Evolutionary conservation across 2,797 vertebrate genomes (phyloP).

Genomic region (Argentina silus): DNA sequence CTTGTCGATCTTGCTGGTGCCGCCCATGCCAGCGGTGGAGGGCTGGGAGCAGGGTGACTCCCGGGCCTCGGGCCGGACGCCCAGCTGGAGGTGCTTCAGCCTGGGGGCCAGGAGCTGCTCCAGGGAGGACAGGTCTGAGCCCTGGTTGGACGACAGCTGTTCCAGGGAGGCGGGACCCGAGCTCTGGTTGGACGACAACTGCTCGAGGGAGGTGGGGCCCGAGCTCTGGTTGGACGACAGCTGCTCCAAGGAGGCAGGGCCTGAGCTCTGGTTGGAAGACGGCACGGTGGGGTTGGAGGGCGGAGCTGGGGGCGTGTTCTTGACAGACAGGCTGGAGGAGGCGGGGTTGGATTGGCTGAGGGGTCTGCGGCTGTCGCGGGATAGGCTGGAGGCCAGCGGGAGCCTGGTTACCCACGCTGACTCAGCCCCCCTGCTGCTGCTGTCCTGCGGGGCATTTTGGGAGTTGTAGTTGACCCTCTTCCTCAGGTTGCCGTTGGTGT

Average conservation of each 20-base stretch:
- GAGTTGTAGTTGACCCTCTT: constrained; percentile 87
- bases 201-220: constrained; percentile 45
- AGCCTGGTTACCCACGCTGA: constrained; percentile 46
- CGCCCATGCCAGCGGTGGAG: constrained; percentile 76
- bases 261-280: constrained; percentile 36
- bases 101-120: constrained; percentile 82
- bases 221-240: constrained; percentile 66
- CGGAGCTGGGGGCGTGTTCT: constrained; percentile 77
- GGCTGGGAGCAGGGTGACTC: constrained; percentile 76
- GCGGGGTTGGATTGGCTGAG: constrained; percentile 83
- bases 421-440: constrained; percentile 2
- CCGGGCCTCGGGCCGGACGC: no score
- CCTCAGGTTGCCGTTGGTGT: constrained; percentile 90
- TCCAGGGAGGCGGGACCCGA: no score
- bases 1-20: constrained; percentile 99
- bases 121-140: no score
- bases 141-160: no score
- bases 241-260: neutral
- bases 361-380: constrained; percentile 87
- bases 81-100: constrained; percentile 89
- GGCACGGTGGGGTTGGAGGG: constrained; percentile 83
- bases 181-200: no score
- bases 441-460: constrained; percentile 75
- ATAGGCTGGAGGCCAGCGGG: constrained; percentile 76
- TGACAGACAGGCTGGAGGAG: constrained; percentile 79